Evolutionary conservation across 2,113 vertebrate genomes (phyloP).

Genomic region (Anas platyrhynchos): DNA sequence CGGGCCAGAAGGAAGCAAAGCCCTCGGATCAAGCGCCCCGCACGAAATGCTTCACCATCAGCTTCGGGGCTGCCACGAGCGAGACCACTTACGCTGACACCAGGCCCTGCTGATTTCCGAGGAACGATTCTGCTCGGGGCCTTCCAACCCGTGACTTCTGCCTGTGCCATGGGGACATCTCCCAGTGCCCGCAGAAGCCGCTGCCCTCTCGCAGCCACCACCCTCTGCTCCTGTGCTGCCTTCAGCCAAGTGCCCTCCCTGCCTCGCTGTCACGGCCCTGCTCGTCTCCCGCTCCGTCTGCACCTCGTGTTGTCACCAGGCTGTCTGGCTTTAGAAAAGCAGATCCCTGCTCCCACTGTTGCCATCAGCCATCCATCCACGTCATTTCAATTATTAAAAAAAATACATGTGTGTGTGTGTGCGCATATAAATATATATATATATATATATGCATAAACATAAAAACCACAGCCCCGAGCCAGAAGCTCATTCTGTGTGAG

Average conservation of each 20-base stretch:
- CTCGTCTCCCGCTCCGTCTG: not conserved
- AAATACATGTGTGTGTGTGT: not conserved
- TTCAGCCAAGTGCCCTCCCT: not conserved
- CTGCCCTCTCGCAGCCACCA: not conserved
- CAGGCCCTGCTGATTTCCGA: not conserved
- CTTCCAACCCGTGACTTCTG: not conserved
- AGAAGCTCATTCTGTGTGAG: constrained; percentile 40
- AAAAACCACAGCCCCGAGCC: constrained; percentile 40
- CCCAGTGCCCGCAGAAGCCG: not conserved
- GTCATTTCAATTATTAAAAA: constrained; percentile 16
- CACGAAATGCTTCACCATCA: not conserved
- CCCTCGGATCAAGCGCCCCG: not conserved
- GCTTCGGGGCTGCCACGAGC: not conserved
- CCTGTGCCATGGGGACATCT: not conserved
- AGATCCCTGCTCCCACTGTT: not conserved
- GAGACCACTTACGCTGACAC: not conserved
- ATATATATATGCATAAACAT: not conserved
- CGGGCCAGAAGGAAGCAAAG: not conserved
- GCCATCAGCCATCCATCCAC: not conserved
- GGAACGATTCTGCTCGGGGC: not conserved
- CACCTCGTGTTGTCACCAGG: not conserved
- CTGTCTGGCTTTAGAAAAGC: not conserved
- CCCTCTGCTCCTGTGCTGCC: not conserved
- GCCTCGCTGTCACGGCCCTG: not conserved
- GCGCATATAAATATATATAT: not conserved